Base-by-base conservation (phyloP, 2,888 invertebrate genomes). In the Phragmatobia fuliginosa region DNA sequence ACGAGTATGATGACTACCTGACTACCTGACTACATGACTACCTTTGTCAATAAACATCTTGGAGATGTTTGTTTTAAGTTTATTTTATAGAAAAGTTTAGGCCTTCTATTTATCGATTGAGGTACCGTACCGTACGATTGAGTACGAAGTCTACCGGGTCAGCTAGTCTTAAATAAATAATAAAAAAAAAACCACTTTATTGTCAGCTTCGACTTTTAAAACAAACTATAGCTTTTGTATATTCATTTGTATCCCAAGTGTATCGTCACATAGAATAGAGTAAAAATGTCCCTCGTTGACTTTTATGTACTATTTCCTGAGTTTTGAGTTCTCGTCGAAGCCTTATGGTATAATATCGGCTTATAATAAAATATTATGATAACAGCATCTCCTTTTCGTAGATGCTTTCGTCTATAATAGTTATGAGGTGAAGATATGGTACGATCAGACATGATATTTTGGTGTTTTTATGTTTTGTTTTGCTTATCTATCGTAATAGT, bases 321-420 rank as follows among this genome's bases (percentile, higher is more conserved):
- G 67, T 79, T 80, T 78, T 75, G 68, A 80, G 77, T 73, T 70
- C 73, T 79, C 76, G 73, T 76, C 61, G 74, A 63, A 52, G 61
- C 71, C 75, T 66, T 77, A 70, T 67, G 60, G 58, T 64, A 71
- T 71, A 70, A 72, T 80, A 75, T 80, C 76, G 75, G 74, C 71
- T 73, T 75, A 72, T 76, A 81, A 81, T 81, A 81, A 81, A 81
- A 81, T 81, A 74, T 81, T 80, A 81, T 76, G 81, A 75, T 80
- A 76, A 80, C 76, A 52, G 62, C 28, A 18, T 14, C 68, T 68
- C 72, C 66, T 67, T 73, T 74, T 75, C 76, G 72, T 62, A 49
- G 58, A 11, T 62, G 56, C 56, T 73, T 69, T 64, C 62, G 33
- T 65, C 70, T 75, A 73, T 16, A 36, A 66, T 66, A 33, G 63